Base-by-base conservation (phyloP, 2,888 invertebrate genomes). In the Acleris emargana region DNA sequence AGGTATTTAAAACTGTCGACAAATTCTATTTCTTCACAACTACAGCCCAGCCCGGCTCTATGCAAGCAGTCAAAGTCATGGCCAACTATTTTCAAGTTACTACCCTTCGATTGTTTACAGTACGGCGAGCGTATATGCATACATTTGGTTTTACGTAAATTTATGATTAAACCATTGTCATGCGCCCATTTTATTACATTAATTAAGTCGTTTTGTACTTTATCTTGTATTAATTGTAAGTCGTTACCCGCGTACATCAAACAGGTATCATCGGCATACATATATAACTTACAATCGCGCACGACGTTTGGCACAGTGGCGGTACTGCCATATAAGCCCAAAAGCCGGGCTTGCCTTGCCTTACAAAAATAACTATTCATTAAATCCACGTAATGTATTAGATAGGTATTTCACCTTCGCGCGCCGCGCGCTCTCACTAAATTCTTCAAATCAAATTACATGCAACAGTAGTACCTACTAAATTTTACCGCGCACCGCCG, bases 201-300 rank as follows among this genome's bases (percentile, higher is more conserved):
- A n/a, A 67, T 60, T 22, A 68, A 63, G 22, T 67, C 67, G 11
- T 20, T 20, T 32, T 69, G 67, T 49, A 66, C 45, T 13, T 50
- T 38, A n/a, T 1, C 17, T 38, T 55, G 18, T 2, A 42, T 38
- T n/a, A 59, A 4, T 45, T 20, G 16, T 25, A 59, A 20, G n/a
- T 67, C 45, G 18, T 61, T 68, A 4, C 51, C 60, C 2, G 68
- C 54, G 60, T 62, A 66, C 18, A 67, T 13, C 28, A 69, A n/a
- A 22, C 71, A 72, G 64, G 64, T 70, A 58, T 71, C 71, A 53
- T 72, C 72, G 20, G 72, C 71, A 38, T 71, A 72, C 69, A 72
- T 70, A 67, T 55, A 68, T 43, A 62, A 25, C 42, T 58, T 58
- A 53, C 69, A 69, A 13, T 61, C 45, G 38, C 59, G 22, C 3